Percentiles rank a stretch among this genome's conserved stretches.
Conservation (phyloP, 1,140 invertebrate species). For the Acromyrmex charruanus region DNA sequence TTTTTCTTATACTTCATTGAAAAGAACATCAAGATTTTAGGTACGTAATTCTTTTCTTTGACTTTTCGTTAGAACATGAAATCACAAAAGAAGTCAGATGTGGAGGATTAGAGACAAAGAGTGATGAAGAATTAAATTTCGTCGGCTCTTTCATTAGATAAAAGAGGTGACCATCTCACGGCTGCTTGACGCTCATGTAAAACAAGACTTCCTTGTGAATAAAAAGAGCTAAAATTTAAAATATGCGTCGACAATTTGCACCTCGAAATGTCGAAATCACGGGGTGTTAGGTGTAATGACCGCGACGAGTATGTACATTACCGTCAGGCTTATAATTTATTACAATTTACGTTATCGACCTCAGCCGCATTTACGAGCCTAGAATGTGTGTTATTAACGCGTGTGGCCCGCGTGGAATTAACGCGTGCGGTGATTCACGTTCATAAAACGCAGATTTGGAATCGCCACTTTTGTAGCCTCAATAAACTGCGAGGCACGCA, state of each 20-base stretch:
- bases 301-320: slow-evolving; percentile 27
- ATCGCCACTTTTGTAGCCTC: slow-evolving; percentile 21
- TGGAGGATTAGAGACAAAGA: background rate
- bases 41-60: background rate
- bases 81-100: background rate
- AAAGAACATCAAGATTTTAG: background rate
- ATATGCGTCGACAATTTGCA: slow-evolving; percentile 14
- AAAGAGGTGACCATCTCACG: background rate
- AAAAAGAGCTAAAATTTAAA: slow-evolving; percentile 21
- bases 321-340: slow-evolving; percentile 43
- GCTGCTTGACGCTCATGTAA: background rate
- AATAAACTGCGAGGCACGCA: slow-evolving; percentile 21
- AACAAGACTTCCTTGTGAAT: background rate
- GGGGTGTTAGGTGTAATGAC: background rate
- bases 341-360: slow-evolving; percentile 15
- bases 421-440: background rate
- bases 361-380: slow-evolving; percentile 15
- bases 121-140: background rate
- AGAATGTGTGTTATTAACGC: slow-evolving; percentile 10
- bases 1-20: background rate
- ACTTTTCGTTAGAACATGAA: background rate
- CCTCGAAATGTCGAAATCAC: slow-evolving; percentile 28
- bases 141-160: background rate
- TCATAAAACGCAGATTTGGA: slow-evolving; percentile 46
- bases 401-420: background rate